Evolutionary conservation across 2,797 vertebrate species (phyloP), one percentile per base, ranked within the genome.

Genomic region (Myiotriccus ornatus): DNA sequence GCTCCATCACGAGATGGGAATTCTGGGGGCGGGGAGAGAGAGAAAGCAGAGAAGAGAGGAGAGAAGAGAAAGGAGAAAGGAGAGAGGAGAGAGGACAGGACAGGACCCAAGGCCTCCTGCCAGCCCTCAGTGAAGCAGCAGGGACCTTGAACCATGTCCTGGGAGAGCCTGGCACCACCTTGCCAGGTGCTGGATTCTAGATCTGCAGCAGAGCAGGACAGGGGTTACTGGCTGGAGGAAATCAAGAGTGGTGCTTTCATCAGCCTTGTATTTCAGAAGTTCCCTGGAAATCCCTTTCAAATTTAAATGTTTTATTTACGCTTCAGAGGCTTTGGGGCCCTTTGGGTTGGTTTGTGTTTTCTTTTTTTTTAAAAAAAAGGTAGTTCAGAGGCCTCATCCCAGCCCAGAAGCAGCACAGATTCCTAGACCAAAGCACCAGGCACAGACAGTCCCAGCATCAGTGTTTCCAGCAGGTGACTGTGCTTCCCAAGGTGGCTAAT

Each of bases 1-100:
- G 44, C 81, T 75, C 85, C 79, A 75, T 79, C 69, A 87, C 65
- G 23, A 65, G 81, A 87, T 47, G 84, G 84, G 91, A 87, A 92
- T 71, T 87, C 71, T 91, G 94, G 34, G 67, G 84, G 85, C 27
- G 53, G 82, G 74, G 64, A 80, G 70, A 74, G 64, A 49, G 62
- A 39, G 92, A 79, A 88, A 94, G 86, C 63, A 80, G 46, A 73
- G 65, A 27, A 47, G 59, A 39, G 50, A 69, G n/a, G 34, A 65
- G 44, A 23, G 39, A 18, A 79, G 84, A 55, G 32, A n/a, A 8
- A 34, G 32, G 53, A 55, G 32, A n/a, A 13, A 55, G 32, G 20
- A n/a, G 27, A 52, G 24, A 49, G 24, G 24, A 49, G 27, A 52
- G 9, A 17, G 30, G 41, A 64, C 62, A 43, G 17, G 28, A 64